A percentile compares a stretch with the other conserved stretches of the same genome.
These are phyloP conservation scores for Leucopternis melanops DNA, from an alignment of 2,113 vertebrate genomes.

Conservation along the genomic window DNA sequence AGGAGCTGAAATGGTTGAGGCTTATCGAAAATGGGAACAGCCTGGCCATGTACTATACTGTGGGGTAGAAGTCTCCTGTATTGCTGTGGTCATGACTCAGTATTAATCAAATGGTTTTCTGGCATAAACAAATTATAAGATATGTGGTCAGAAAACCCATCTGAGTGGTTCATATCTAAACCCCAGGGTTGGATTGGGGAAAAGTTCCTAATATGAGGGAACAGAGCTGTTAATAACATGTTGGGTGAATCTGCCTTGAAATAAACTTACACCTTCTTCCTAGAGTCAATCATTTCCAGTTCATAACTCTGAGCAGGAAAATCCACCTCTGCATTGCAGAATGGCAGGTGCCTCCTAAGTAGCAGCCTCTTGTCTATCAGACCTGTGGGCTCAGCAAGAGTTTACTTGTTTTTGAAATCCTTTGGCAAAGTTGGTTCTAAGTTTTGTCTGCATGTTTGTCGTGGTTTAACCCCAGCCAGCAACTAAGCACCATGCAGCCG, in stretches of 20 bases:
- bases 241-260: neutral
- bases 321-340: neutral
- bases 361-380: neutral
- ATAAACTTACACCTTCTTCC: neutral
- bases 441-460: neutral
- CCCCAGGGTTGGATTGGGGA: neutral
- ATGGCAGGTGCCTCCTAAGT: neutral
- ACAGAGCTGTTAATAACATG: neutral
- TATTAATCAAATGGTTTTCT: neutral
- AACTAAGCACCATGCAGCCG: no score
- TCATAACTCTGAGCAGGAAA: neutral
- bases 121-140: neutral
- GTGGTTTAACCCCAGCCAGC: no score
- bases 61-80: neutral
- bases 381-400: neutral
- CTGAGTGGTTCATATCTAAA: neutral
- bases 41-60: neutral
- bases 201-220: neutral
- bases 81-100: neutral
- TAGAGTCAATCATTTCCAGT: neutral
- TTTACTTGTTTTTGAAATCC: neutral
- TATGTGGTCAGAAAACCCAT: neutral
- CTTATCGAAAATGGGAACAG: neutral
- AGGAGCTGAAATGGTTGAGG: conserved; percentile 8
- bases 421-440: neutral